phyloP scores from a whole-genome alignment of 2,797 vertebrate species.

The Leontocebus nigricollis region DNA sequence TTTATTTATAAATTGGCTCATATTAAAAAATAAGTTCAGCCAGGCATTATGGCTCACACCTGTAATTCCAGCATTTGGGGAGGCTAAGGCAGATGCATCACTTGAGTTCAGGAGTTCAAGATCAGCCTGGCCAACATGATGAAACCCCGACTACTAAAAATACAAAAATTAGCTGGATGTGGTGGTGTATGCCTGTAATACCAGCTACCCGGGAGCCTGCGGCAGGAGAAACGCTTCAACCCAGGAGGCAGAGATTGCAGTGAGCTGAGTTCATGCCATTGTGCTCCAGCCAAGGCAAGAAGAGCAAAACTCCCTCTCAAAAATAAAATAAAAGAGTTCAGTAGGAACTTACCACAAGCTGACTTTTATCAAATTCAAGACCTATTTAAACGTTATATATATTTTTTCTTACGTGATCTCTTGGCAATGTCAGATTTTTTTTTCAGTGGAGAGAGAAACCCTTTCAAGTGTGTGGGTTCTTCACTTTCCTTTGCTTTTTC shows the following conservation, averaged over 20 bases:
- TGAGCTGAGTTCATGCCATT: neutral
- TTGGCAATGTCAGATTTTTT: neutral
- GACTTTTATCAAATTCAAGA: neutral
- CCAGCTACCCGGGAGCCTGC: neutral
- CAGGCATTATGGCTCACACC: neutral
- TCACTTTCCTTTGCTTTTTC: neutral
- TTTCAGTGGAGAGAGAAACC: neutral
- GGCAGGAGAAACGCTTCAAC: neutral
- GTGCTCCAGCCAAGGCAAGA: neutral
- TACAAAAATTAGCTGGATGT: neutral
- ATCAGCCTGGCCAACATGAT: neutral
- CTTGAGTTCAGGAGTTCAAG: neutral
- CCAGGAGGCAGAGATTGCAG: neutral
- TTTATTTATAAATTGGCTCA: neutral
- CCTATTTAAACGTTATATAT: neutral
- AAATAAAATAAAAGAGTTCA: neutral
- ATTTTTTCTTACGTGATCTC: accelerated
- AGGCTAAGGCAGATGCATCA: neutral
- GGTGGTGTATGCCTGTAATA: neutral
- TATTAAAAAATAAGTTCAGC: neutral
- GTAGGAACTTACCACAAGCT: neutral
- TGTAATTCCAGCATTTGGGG: neutral
- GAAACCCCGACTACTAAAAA: neutral
- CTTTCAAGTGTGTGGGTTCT: neutral
- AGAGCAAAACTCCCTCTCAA: neutral